Evolutionary conservation across 2,888 invertebrate genomes (phyloP).

Genomic region (Blomia tropicalis): DNA sequence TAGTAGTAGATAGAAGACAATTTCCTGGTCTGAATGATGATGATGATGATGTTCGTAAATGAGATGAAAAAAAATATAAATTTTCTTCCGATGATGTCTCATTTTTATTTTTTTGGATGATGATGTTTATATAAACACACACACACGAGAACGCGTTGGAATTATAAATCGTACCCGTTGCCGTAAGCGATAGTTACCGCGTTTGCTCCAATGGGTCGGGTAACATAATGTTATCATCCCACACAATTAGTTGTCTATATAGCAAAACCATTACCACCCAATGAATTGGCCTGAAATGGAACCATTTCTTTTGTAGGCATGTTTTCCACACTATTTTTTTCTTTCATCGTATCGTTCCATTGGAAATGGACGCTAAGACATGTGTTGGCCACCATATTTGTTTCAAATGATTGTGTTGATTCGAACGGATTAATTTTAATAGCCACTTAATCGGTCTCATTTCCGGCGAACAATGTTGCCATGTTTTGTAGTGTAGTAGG

Average conservation of each 20-base stretch:
- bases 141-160: not conserved
- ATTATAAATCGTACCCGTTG: not conserved
- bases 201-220: not conserved
- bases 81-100: no score
- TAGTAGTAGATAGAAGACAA: no score
- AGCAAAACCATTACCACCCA: not conserved
- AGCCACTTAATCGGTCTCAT: not conserved
- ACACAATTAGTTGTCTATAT: not conserved
- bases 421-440: not conserved
- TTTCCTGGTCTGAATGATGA: no score
- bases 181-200: not conserved
- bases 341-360: no score
- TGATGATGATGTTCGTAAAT: no score
- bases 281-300: no score
- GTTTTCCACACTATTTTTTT: no score
- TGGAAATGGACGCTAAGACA: no score
- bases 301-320: not conserved
- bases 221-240: conserved; percentile 9
- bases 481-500: not conserved
- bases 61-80: not conserved
- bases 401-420: not conserved
- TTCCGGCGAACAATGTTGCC: not conserved
- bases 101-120: no score
- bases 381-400: conserved; percentile 1
- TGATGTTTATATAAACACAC: not conserved